Evolutionary conservation across 2,888 invertebrate species (phyloP).

Genomic region (Leistus spinibarbis): DNA sequence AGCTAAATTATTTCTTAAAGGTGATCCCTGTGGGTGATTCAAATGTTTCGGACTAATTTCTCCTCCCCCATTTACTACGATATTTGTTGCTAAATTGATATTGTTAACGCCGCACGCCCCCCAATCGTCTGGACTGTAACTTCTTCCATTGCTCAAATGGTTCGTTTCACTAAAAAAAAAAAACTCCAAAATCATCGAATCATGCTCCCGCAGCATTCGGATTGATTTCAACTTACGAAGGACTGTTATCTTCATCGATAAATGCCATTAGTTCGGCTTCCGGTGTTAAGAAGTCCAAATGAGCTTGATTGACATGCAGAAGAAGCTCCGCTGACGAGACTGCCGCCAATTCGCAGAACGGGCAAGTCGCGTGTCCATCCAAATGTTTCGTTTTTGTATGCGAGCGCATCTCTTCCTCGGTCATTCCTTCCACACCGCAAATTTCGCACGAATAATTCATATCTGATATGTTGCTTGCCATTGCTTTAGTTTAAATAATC

Average conservation of each 20-base stretch:
- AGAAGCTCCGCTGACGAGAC: conserved; percentile 76
- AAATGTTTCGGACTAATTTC: conserved; percentile 54
- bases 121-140: conserved; percentile 38
- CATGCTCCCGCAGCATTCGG: conserved; percentile 42
- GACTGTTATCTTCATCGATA: conserved; percentile 73
- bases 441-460: conserved; percentile 77
- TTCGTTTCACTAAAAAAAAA: conserved; percentile 41
- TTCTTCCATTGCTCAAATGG: conserved; percentile 35
- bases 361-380: conserved; percentile 78
- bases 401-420: conserved; percentile 77
- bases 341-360: conserved; percentile 79
- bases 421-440: conserved; percentile 82
- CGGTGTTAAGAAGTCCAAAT: conserved; percentile 81
- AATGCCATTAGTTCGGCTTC: conserved; percentile 79
- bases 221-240: conserved; percentile 55
- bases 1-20: conserved; percentile 72
- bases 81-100: conserved; percentile 56
- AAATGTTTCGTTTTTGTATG: conserved; percentile 82
- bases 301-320: conserved; percentile 82
- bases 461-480: conserved; percentile 64
- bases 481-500: conserved; percentile 43
- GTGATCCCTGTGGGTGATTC: conserved; percentile 74
- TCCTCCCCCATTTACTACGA: conserved; percentile 56
- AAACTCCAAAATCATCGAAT: conserved; percentile 48
- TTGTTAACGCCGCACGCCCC: conserved; percentile 52